These are phyloP conservation scores for Poeciliopsis presidionis DNA, from an alignment of 2,797 vertebrate genomes.

Conservation along the genomic window DNA sequence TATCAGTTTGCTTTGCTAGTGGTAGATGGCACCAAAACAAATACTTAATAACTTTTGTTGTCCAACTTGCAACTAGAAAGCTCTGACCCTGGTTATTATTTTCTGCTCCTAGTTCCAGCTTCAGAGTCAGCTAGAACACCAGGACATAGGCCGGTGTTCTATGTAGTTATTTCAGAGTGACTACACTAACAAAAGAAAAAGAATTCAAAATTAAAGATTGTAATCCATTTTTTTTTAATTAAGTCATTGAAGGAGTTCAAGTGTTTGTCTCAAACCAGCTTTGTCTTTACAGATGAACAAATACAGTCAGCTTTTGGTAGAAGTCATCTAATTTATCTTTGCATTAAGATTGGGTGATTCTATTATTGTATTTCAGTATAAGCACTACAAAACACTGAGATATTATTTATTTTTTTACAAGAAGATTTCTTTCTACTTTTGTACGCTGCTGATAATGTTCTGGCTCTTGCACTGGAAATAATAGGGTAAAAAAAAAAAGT, in stretches of 20 bases:
- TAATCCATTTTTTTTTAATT: background rate
- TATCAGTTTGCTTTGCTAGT: background rate
- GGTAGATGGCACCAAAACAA: background rate
- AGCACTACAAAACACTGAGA: background rate
- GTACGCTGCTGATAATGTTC: background rate
- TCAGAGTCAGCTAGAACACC: background rate
- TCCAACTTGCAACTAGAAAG: background rate
- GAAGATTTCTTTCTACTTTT: background rate
- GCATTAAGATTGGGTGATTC: background rate
- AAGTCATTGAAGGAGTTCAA: background rate
- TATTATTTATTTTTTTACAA: background rate
- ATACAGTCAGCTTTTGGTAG: background rate
- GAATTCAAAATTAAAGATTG: background rate
- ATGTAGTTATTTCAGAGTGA: background rate
- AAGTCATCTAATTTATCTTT: background rate
- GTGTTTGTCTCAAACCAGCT: background rate
- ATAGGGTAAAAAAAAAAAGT: background rate
- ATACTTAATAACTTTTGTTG: background rate
- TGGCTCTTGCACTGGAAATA: background rate
- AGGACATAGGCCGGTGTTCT: background rate
- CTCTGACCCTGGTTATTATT: background rate
- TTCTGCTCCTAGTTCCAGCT: background rate
- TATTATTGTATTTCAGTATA: background rate
- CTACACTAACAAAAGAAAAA: background rate
- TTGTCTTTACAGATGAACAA: background rate